Percentiles rank a stretch among this genome's conserved stretches.
Evolutionary conservation across 2,888 invertebrate genomes (phyloP).

Genomic region (Microctonus aethiopoides): DNA sequence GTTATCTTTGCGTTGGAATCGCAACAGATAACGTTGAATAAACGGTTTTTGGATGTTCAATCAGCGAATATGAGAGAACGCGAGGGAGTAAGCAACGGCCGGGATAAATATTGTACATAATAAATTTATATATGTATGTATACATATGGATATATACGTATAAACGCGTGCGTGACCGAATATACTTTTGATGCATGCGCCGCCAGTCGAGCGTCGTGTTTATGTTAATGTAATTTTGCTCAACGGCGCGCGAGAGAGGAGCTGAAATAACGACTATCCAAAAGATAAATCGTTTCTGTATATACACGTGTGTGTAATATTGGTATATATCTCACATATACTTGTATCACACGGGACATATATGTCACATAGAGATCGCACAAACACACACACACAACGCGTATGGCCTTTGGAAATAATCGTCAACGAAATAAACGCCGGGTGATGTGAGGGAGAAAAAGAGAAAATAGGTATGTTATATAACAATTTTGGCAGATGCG

Average conservation of each 20-base stretch:
- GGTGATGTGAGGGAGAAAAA: no score
- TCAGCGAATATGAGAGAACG: no score
- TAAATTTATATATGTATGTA: background rate
- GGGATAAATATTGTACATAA: background rate
- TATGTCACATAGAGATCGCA: background rate
- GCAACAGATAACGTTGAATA: slow-evolving; percentile 3
- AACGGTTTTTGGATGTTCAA: background rate
- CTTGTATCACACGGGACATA: background rate
- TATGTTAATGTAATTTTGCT: slow-evolving; percentile 37
- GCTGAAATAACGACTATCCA: slow-evolving; percentile 34
- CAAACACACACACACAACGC: background rate
- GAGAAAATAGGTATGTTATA: background rate
- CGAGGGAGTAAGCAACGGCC: background rate
- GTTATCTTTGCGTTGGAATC: background rate
- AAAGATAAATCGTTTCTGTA: slow-evolving; percentile 36
- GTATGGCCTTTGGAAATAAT: background rate
- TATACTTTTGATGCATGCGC: slow-evolving; percentile 35
- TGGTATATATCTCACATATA: slow-evolving; percentile 24
- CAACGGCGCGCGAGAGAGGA: slow-evolving; percentile 19
- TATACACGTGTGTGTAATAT: slow-evolving; percentile 26
- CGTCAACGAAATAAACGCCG: background rate
- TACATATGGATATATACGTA: background rate
- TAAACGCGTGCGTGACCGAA: slow-evolving; percentile 22
- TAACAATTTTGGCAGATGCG: slow-evolving; percentile 29
- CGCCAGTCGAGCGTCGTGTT: slow-evolving; percentile 32